Base-by-base conservation (phyloP, 2,797 vertebrate genomes). In the Eupleurogrammus muticus region DNA sequence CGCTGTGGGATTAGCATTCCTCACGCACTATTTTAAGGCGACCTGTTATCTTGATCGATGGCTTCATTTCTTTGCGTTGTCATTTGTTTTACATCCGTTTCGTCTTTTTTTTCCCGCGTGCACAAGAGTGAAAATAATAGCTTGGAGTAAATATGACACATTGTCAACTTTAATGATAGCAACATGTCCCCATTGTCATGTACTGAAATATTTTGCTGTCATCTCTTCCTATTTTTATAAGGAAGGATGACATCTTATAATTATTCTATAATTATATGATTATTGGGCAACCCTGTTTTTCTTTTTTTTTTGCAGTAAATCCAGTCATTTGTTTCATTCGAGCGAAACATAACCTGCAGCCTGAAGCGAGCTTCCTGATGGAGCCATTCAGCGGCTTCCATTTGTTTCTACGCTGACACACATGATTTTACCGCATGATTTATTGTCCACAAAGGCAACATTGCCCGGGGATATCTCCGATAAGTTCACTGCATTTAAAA, bases 391-490 rank as follows among this genome's bases (percentile, higher is more conserved):
- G 61, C 79, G 84, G 54, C 76, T 80, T 79, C 72, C 72, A 74
- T 83, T 84, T 84, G 83, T 88, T 89, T 86, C 78, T 65, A 66
- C 63, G 73, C 73, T 36, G 23, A 47, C 76, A 80, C 77, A 70
- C 70, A 77, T 79, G 82, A 89, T 83, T 89, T 80, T 80, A 66
- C 79, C 79, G 77, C 83, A 58, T 90, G 90, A 91, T 92, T 89
- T 92, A 92, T 93, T 79, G 90, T 81, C 86, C 71, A 21, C 59
- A 32, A 72, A 83, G 82, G 82, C 81, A 87, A 83, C 81, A 88
- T 64, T 68, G 84, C 91, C 90, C 73, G 28, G 1, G 88, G 91
- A 87, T 66, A 86, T 80, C 68, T 77, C 19, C 67, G 79, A 89
- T 87, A 86, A 90, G 82, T 80, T 80, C 80, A 79, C 62, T 54